Conservation (phyloP, 2,888 invertebrate species). For the Ophioninae sp. region DNA sequence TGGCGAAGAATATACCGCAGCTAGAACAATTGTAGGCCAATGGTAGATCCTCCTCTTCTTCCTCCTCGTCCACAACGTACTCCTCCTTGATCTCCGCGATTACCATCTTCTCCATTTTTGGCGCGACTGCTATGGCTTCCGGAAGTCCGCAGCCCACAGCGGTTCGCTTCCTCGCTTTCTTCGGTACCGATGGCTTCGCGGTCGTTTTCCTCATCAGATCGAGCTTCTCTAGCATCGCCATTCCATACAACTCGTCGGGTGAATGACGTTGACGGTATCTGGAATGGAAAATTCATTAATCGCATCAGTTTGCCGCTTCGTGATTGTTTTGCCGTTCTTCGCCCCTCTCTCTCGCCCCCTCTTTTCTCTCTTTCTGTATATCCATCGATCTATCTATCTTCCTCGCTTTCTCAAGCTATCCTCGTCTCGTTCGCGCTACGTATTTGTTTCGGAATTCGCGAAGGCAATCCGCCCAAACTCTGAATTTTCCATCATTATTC, state of each 20-base stretch:
- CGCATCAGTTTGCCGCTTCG: slow-evolving; percentile 70
- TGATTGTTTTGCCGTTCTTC: slow-evolving; percentile 47
- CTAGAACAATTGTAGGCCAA: slow-evolving; percentile 73
- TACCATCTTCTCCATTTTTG: slow-evolving; percentile 16
- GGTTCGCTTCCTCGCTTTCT: slow-evolving; percentile 30
- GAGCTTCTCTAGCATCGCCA: slow-evolving; percentile 74
- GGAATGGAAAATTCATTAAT: slow-evolving; percentile 76
- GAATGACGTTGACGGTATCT: slow-evolving; percentile 74
- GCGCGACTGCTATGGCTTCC: not conserved
- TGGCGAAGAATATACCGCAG: slow-evolving; percentile 73
- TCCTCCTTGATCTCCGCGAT: slow-evolving; percentile 51
- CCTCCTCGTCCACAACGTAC: slow-evolving; percentile 48
- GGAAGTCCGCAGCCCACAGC: not conserved
- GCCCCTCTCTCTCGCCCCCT: slow-evolving; percentile 33
- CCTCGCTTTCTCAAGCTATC: not conserved
- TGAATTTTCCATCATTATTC: not conserved
- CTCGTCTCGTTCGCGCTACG: not conserved
- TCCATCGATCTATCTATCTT: slow-evolving; percentile 59
- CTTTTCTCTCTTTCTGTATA: slow-evolving; percentile 39
- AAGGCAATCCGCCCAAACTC: not conserved
- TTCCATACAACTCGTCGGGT: slow-evolving; percentile 73
- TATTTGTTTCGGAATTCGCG: not conserved
- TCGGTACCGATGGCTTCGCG: slow-evolving; percentile 24
- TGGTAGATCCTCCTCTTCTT: slow-evolving; percentile 67
- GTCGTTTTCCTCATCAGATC: slow-evolving; percentile 73